Conservation (phyloP, 2,797 vertebrate species). For the Champsocephalus esox region DNA sequence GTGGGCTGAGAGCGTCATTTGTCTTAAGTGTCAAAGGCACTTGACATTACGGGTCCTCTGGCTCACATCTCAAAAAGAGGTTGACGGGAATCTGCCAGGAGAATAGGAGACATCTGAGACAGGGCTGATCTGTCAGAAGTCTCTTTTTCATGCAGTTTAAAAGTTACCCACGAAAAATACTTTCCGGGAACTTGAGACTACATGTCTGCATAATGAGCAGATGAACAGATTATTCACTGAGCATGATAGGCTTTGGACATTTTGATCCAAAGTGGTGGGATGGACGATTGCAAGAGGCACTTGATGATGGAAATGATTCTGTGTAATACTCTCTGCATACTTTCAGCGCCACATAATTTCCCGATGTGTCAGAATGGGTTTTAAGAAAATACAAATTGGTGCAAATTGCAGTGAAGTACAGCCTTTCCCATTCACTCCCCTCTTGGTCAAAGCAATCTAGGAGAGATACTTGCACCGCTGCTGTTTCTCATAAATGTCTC, state of each 20-base stretch:
- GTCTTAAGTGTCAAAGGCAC: constrained; percentile 72
- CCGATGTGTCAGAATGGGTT: constrained; percentile 7
- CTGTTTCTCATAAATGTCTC: constrained; percentile 65
- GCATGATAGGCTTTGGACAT: constrained; percentile 51
- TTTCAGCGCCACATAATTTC: background rate
- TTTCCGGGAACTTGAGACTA: constrained; percentile 49
- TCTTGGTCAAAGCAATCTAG: constrained; percentile 3
- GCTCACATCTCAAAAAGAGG: constrained; percentile 60
- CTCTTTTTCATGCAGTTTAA: constrained; percentile 46
- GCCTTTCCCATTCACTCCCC: background rate
- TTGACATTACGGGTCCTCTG: constrained; percentile 70
- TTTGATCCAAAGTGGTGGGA: constrained; percentile 49
- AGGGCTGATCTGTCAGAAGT: constrained; percentile 55
- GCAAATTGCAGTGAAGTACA: constrained; percentile 22
- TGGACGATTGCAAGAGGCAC: constrained; percentile 27
- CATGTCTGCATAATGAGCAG: constrained; percentile 32
- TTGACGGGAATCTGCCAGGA: constrained; percentile 57
- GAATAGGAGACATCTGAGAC: constrained; percentile 53
- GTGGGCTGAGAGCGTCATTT: constrained; percentile 67
- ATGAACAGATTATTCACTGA: constrained; percentile 57
- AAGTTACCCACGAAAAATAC: constrained; percentile 58
- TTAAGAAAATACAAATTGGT: constrained; percentile 13
- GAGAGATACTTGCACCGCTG: constrained; percentile 28
- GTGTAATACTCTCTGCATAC: constrained; percentile 16
- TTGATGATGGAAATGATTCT: constrained; percentile 10